Conservation (phyloP, 2,113 vertebrate genomes). For the Andinoacara biseriatus region DNA sequence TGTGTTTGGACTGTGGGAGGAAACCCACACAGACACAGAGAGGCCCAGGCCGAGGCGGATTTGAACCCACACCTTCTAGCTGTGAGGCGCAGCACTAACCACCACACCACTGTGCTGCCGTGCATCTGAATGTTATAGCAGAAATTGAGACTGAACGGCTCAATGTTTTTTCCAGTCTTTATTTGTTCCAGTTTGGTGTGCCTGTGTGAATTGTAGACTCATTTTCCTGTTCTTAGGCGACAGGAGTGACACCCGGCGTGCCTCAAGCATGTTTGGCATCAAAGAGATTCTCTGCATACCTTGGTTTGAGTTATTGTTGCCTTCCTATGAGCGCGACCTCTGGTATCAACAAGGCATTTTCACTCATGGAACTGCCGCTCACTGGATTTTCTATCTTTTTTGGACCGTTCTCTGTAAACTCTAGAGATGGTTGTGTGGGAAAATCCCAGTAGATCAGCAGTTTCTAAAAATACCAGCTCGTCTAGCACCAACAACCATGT, state of each 20-base stretch:
- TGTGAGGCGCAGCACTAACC: too few relatives aligned
- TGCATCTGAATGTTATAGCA: not conserved
- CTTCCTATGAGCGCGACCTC: not conserved
- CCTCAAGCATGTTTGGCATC: not conserved
- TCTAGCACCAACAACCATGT: too few relatives aligned
- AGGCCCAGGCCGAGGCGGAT: too few relatives aligned
- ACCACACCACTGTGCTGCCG: too few relatives aligned
- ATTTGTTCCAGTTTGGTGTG: not conserved
- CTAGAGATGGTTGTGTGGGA: too few relatives aligned
- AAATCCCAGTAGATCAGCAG: not conserved
- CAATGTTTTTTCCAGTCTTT: not conserved
- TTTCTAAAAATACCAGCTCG: not conserved
- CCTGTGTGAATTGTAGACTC: not conserved
- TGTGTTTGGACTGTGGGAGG: too few relatives aligned
- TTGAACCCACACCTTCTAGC: too few relatives aligned
- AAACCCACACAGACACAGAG: not conserved
- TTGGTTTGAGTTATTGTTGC: not conserved
- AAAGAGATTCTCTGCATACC: not conserved
- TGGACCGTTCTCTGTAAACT: not conserved
- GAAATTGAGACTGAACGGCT: not conserved
- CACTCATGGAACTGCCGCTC: rapidly evolving
- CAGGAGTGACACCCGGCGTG: too few relatives aligned
- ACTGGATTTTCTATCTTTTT: not conserved
- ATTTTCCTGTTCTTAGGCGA: not conserved
- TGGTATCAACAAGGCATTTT: not conserved